These are phyloP conservation scores for Rallus crepitans DNA, from an alignment of 2,797 vertebrate genomes.

Conservation along the genomic window DNA sequence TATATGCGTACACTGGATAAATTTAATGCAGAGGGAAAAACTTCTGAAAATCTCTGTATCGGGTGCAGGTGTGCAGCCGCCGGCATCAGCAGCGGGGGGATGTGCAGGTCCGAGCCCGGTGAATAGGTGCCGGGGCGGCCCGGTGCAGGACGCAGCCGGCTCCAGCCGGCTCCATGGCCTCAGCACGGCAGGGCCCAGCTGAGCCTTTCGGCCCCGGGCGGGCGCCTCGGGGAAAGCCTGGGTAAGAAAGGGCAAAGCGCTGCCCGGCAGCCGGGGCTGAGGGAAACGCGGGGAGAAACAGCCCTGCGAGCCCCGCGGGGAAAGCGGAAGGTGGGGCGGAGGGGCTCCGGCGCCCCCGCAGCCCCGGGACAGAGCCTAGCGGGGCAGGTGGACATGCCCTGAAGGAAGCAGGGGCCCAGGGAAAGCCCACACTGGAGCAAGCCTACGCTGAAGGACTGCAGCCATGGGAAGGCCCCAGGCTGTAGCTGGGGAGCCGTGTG, in stretches of 20 bases:
- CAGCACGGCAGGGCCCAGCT: neutral
- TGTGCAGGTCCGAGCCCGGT: fast-evolving
- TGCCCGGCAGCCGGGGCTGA: neutral
- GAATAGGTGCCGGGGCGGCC: neutral
- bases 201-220: neutral
- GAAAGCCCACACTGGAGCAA: neutral
- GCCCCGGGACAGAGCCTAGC: too few relatives aligned
- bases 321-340: too few relatives aligned
- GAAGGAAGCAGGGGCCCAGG: neutral
- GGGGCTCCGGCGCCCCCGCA: too few relatives aligned
- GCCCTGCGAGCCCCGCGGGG: too few relatives aligned
- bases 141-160: neutral
- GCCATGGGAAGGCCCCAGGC: neutral
- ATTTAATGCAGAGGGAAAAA: neutral
- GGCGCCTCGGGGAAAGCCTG: neutral
- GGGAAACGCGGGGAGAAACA: too few relatives aligned
- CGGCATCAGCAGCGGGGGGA: too few relatives aligned
- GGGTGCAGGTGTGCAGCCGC: fast-evolving
- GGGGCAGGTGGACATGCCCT: too few relatives aligned
- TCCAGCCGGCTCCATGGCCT: too few relatives aligned
- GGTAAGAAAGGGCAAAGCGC: neutral
- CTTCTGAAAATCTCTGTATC: neutral
- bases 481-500: fast-evolving
- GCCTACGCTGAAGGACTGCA: neutral
- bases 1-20: fast-evolving